Evolutionary conservation across 2,797 vertebrate species (phyloP).

Genomic region (Etheostoma perlongum): DNA sequence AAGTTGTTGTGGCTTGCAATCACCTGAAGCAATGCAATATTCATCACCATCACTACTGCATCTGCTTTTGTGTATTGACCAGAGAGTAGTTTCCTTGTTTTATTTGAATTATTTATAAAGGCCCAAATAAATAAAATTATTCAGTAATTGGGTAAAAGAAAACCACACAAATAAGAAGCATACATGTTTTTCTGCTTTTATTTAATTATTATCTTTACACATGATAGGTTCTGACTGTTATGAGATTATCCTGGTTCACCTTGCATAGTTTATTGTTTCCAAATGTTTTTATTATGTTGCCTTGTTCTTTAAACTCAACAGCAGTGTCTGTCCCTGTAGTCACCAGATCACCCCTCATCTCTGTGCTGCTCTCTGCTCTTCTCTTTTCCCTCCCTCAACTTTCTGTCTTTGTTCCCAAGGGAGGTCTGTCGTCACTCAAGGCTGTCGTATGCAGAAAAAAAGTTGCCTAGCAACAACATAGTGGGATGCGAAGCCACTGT

Average conservation of each 20-base stretch:
- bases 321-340: constrained; percentile 15
- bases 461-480: constrained; percentile 83
- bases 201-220: constrained; percentile 12
- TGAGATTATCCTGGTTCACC: constrained; percentile 2
- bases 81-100: background rate
- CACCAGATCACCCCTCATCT: constrained; percentile 29
- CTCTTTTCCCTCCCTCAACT: constrained; percentile 59
- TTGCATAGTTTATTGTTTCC: constrained; percentile 12
- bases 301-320: constrained; percentile 34
- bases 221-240: background rate
- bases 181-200: background rate
- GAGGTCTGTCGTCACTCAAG: constrained; percentile 78
- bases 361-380: constrained; percentile 32
- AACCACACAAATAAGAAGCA: background rate
- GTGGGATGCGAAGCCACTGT: constrained; percentile 69
- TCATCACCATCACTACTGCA: constrained; percentile 1
- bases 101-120: background rate
- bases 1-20: background rate
- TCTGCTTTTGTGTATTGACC: background rate
- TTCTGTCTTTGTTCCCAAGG: constrained; percentile 70
- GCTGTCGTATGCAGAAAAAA: constrained; percentile 72
- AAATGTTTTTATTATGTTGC: background rate
- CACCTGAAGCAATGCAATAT: background rate
- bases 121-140: background rate
- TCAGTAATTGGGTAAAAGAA: background rate